Evolutionary conservation across 2,797 vertebrate genomes (phyloP).

Genomic region (Ctenopoma multispine): DNA sequence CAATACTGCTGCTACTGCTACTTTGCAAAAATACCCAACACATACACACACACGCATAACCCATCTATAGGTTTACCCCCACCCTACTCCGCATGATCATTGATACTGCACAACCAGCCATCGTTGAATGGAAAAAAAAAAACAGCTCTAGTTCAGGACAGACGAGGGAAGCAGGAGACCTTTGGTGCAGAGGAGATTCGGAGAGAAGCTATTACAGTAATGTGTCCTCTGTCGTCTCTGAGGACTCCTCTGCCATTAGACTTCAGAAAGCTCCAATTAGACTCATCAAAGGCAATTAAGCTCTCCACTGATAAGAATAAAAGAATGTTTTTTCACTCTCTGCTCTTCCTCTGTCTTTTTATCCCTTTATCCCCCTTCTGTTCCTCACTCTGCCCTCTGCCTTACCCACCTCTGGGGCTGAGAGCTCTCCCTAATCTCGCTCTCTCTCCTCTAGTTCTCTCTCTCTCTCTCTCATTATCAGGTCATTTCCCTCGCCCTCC

Average conservation of each 20-base stretch:
- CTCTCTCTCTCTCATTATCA: slow-evolving; percentile 65
- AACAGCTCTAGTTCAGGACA: slow-evolving; percentile 43
- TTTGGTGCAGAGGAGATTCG: slow-evolving; percentile 70
- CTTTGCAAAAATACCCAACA: slow-evolving; percentile 71
- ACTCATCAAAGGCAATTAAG: slow-evolving; percentile 85
- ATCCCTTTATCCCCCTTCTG: slow-evolving; percentile 77
- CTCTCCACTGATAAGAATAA: slow-evolving; percentile 85
- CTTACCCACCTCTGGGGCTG: slow-evolving; percentile 74
- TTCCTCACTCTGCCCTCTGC: slow-evolving; percentile 74
- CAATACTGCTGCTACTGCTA: slow-evolving; percentile 80
- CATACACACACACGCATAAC: slow-evolving; percentile 43
- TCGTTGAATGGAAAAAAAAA: slow-evolving; percentile 30
- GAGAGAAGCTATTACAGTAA: slow-evolving; percentile 77
- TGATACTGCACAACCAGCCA: slow-evolving; percentile 43
- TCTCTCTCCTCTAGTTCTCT: slow-evolving; percentile 31
- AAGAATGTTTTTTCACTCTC: slow-evolving; percentile 74
- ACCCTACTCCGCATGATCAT: slow-evolving; percentile 37
- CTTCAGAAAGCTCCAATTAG: slow-evolving; percentile 84
- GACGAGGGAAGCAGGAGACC: slow-evolving; percentile 61
- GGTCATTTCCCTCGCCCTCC: slow-evolving; percentile 55
- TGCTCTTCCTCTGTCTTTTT: slow-evolving; percentile 75
- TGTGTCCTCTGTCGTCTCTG: slow-evolving; percentile 78
- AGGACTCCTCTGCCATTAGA: slow-evolving; percentile 83
- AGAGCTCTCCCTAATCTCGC: slow-evolving; percentile 63
- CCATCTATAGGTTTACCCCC: slow-evolving; percentile 49